Percentiles rank a stretch among this genome's conserved stretches.
Conservation (phyloP, 2,113 vertebrate species). For the Eulacestoma nigropectus region DNA sequence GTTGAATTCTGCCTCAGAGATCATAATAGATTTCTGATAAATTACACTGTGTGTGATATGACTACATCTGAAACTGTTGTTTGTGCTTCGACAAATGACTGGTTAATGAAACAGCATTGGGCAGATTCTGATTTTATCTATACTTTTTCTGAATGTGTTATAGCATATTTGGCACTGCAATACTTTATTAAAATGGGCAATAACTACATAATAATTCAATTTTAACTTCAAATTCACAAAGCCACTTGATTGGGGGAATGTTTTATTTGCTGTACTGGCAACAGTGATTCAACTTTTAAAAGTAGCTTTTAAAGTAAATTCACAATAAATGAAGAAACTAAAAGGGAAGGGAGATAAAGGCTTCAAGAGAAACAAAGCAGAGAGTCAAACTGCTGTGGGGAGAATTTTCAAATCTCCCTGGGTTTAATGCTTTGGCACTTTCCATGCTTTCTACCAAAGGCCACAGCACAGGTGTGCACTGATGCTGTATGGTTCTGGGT, state of each 20-base stretch:
- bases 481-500: not conserved
- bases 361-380: not conserved
- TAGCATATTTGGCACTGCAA: not conserved
- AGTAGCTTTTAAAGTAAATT: no score
- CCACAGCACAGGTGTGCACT: fast-evolving
- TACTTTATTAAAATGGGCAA: not conserved
- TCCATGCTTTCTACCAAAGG: not conserved
- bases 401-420: not conserved
- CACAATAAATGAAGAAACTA: not conserved
- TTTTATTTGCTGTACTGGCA: not conserved
- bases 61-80: not conserved
- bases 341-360: not conserved
- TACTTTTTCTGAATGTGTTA: not conserved
- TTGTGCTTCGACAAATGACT: not conserved
- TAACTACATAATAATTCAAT: not conserved
- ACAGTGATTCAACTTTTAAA: not conserved
- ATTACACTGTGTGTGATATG: not conserved
- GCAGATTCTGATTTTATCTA: not conserved
- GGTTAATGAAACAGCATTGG: not conserved
- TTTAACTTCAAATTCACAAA: not conserved
- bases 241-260: not conserved
- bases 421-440: not conserved
- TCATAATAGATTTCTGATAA: not conserved
- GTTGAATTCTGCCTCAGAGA: not conserved
- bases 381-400: not conserved